Conservation (phyloP, 2,888 invertebrate species). For the Andrena haemorrhoa region DNA sequence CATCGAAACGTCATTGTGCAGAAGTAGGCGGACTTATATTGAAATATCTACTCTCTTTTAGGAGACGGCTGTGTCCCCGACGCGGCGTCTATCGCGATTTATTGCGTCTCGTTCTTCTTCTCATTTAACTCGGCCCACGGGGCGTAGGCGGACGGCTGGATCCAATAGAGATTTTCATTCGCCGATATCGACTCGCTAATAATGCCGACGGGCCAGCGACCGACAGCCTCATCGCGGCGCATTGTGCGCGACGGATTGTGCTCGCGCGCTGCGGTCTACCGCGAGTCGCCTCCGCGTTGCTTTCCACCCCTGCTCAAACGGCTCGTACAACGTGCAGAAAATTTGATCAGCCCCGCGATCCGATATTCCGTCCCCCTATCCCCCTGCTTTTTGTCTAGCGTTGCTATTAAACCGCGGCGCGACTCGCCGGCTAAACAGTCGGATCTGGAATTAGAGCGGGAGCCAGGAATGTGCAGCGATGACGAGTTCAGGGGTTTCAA, state of each 20-base stretch:
- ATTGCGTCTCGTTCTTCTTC: constrained; percentile 57
- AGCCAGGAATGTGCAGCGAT: background rate
- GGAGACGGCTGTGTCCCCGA: background rate
- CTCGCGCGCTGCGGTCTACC: constrained; percentile 32
- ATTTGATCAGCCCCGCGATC: constrained; percentile 46
- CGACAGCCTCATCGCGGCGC: constrained; percentile 26
- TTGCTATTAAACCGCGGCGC: constrained; percentile 41
- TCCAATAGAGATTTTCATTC: constrained; percentile 65
- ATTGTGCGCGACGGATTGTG: constrained; percentile 55
- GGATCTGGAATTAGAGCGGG: constrained; percentile 5
- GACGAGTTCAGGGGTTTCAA: background rate
- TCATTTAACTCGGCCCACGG: constrained; percentile 43
- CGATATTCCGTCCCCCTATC: constrained; percentile 11
- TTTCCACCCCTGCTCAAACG: constrained; percentile 39
- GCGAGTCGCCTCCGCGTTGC: constrained; percentile 42
- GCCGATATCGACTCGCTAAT: constrained; percentile 61
- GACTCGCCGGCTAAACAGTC: background rate
- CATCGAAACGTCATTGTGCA: constrained; percentile 43
- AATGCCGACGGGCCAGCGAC: constrained; percentile 44
- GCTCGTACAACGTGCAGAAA: constrained; percentile 43
- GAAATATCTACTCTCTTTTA: constrained; percentile 22
- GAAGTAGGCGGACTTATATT: constrained; percentile 28
- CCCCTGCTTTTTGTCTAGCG: constrained; percentile 19
- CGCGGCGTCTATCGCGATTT: constrained; percentile 49
- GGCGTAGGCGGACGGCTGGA: constrained; percentile 14